Evolutionary conservation across 2,888 invertebrate species (phyloP), one percentile per base, ranked within the genome.

Genomic region (Pachydiplax longipennis): DNA sequence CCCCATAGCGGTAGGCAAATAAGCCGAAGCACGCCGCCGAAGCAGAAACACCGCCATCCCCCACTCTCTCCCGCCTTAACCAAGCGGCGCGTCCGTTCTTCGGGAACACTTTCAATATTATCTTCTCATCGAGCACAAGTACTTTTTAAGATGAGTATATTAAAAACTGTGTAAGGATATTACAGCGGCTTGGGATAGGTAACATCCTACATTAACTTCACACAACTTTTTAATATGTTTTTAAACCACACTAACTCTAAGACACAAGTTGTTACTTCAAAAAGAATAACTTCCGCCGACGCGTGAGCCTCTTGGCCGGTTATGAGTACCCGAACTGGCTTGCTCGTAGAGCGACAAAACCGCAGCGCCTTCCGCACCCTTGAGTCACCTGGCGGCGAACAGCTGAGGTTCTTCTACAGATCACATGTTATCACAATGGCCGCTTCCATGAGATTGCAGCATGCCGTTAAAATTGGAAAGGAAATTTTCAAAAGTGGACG

Each of bases 371-470:
- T 91, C 91, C 80, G 91, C 91, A 91, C 91, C 87, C 91, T 82
- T 61, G 90, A 91, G 91, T 90, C 91, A 92, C 91, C 92, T 92
- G 91, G 91, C 80, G 91, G 87, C 58, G n/a, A 90, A 90, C 80
- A 82, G 48, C 44, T 90, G 90, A 91, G 91, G 91, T 53, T 81
- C 80, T 90, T 40, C 58, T 90, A 91, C 35, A 48, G 18, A 73
- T 91, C 91, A 91, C 91, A 90, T 91, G 91, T 90, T 83, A 18
- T 80, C 80, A 91, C 48, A 90, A 92, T 92, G 92, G 92, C 92
- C 90, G 91, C 91, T 65, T 91, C 91, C 90, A 91, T 91, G 40
- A 82, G 91, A 37, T 31, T 91, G 13, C 83, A 91, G 80, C 91
- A 91, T 91, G 91, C 80, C 83, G 91, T 90, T 6, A 91, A 82